Conservation (phyloP, 2,797 vertebrate genomes). For the Numenius phaeopus region DNA sequence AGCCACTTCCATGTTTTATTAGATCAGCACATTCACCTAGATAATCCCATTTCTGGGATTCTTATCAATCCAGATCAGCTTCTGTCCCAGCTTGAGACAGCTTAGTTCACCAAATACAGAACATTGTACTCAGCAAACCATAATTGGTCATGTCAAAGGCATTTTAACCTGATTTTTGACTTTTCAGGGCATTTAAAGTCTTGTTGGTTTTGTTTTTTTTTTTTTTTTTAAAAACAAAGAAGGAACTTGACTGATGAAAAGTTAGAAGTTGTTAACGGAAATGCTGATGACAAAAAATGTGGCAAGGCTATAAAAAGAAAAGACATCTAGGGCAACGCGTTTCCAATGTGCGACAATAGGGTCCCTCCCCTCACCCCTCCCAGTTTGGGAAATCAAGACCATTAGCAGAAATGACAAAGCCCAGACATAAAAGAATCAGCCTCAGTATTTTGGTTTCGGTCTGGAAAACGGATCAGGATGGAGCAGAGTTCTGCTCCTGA, state of each 20-base stretch:
- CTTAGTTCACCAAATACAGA: not conserved
- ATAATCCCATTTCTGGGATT: not conserved
- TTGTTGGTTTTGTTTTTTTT: not conserved
- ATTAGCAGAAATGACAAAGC: not conserved
- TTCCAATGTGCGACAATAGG: not conserved
- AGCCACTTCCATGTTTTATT: not conserved
- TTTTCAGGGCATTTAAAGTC: not conserved
- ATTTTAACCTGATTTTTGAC: not conserved
- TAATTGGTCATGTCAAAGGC: not conserved
- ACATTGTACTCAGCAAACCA: not conserved
- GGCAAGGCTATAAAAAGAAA: not conserved
- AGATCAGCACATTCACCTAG: not conserved
- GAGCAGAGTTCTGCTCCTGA: not conserved
- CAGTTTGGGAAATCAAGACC: not conserved
- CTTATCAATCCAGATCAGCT: not conserved
- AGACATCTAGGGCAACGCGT: not conserved
- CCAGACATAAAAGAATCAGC: not conserved
- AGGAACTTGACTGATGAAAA: not conserved
- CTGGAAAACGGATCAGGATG: not conserved
- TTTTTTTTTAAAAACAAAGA: not conserved
- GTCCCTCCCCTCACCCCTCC: not conserved
- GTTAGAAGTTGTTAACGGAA: not conserved
- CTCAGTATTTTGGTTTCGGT: not conserved
- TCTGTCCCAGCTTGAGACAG: not conserved
- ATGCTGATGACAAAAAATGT: not conserved